Conservation (phyloP, 2,797 vertebrate species). For the Falco berigora region DNA sequence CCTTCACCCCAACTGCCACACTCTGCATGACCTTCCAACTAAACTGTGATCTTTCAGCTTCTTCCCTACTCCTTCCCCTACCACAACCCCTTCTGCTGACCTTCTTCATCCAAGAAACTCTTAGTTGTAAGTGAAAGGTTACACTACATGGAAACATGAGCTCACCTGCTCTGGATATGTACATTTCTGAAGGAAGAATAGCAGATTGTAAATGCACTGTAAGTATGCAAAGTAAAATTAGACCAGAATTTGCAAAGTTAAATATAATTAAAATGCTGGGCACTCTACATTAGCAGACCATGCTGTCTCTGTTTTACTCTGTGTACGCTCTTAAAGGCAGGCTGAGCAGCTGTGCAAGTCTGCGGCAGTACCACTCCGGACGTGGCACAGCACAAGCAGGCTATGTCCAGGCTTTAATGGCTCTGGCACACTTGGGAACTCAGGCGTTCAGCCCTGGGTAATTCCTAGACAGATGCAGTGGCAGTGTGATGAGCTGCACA, state of each 20-base stretch:
- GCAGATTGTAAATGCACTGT: not conserved
- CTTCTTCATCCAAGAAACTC: not conserved
- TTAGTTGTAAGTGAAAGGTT: not conserved
- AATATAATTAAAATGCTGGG: not conserved
- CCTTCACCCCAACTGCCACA: not conserved
- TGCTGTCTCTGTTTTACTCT: not conserved
- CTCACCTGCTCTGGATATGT: not conserved
- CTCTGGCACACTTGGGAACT: not conserved
- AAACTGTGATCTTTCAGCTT: not conserved
- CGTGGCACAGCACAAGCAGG: not conserved
- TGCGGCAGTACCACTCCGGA: not conserved
- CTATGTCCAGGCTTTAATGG: rapidly evolving
- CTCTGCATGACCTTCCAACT: not conserved
- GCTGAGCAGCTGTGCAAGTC: not conserved
- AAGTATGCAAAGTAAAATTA: not conserved
- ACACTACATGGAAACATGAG: not conserved
- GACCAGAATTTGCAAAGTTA: not conserved
- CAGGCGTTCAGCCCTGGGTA: rapidly evolving
- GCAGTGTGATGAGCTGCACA: rapidly evolving
- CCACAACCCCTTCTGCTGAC: not conserved
- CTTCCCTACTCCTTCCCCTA: not conserved
- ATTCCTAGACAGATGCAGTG: not conserved
- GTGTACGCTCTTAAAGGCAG: not conserved
- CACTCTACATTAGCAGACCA: not conserved
- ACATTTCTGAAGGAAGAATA: not conserved